Evolutionary conservation across 2,113 vertebrate species (phyloP), one percentile per base, ranked within the genome.

Genomic region (Addax nasomaculatus): DNA sequence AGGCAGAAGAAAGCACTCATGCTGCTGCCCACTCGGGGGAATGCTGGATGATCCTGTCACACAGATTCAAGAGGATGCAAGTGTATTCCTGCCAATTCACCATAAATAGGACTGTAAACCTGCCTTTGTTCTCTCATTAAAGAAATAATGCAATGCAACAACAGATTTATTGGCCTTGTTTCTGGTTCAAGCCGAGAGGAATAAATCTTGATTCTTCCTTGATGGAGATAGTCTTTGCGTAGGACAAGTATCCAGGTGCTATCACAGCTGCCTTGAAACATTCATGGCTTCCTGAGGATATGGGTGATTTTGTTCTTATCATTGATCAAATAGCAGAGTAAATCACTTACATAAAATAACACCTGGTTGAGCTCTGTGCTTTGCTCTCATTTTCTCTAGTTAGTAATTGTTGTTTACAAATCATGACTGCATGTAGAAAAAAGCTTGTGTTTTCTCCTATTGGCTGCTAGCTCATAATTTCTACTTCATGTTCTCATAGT

Each of bases 361-460:
- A 97, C 95, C 98, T 98, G 90, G 95, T 76, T 67, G 57, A 93
- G 73, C 45, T 33, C 57, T 86, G 25, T 27, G 17, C 47, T 95
- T 81, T 58, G 33, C 43, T 79, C 55, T 95, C 36, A 47, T 96
- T 97, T 97, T 70, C 87, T 97, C 90, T 43, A 60, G 93, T 86
- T 95, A 73, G 85, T 94, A 86, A 93, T 33, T 89, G 43, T 87
- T 79, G 25, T 93, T 92, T 96, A 90, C 85, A 95, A 96, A 95
- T 96, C 43, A 85, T 76, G 78, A 47, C 64, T 94, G 43, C 60
- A 79, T 5, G 30, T 0, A 1, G 81, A 85, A 58, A 90, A 67
- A 78, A 30, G 27, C 55, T 30, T 79, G 53, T 78, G 7, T 47
- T 91, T 92, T 86, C 95, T 94, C 43, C 27, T 43, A 60, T 3